A percentile compares a stretch with the other conserved stretches of the same genome.
Conservation (phyloP, 1,140 invertebrate genomes). For the Pachypsylla venusta region DNA sequence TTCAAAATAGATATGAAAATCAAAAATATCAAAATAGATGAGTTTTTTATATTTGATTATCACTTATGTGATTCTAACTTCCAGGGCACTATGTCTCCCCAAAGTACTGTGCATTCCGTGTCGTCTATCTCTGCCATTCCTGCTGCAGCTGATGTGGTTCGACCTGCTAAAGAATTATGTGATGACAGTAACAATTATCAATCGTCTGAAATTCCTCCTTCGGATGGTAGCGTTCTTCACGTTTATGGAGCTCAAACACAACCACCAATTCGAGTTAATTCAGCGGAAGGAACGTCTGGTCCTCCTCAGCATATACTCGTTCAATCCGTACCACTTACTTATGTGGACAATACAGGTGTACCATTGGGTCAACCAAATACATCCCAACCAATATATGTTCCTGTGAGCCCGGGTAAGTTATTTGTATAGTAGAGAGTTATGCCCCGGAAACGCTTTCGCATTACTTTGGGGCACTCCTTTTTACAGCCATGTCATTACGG, state of each 20-base stretch:
- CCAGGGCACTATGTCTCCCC: constrained; percentile 35
- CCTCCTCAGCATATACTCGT: constrained; percentile 2
- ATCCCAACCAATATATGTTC: neutral
- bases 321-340: neutral
- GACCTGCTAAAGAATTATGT: neutral
- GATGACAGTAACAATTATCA: neutral
- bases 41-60: too few relatives aligned
- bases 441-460: too few relatives aligned
- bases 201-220: neutral
- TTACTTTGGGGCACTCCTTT: too few relatives aligned
- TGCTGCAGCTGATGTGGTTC: constrained; percentile 17
- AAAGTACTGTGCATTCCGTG: constrained; percentile 31
- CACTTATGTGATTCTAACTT: too few relatives aligned
- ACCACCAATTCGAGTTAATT: too few relatives aligned
- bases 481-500: too few relatives aligned
- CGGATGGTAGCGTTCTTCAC: neutral
- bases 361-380: neutral
- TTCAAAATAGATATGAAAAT: too few relatives aligned
- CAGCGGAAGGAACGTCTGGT: neutral
- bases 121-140: constrained; percentile 13
- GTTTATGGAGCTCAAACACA: too few relatives aligned
- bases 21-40: too few relatives aligned
- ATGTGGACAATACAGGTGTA: constrained; percentile 1
- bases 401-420: neutral
- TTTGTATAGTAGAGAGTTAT: too few relatives aligned